Percentiles rank a stretch among this genome's conserved stretches.
Evolutionary conservation across 2,113 vertebrate genomes (phyloP).

Genomic region (Phylloscopus whistleri): DNA sequence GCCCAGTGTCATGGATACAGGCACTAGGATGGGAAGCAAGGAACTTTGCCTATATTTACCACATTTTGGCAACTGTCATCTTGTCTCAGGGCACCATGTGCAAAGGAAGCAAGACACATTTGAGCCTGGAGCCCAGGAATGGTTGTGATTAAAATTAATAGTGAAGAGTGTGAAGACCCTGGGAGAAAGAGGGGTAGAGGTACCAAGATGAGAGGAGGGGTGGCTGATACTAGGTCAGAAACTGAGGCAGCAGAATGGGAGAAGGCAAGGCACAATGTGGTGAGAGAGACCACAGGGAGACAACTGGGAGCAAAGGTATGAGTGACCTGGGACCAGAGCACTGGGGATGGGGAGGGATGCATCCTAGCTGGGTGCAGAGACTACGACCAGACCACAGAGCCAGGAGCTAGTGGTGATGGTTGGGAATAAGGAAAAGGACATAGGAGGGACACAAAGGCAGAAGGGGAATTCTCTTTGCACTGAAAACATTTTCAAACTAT

Average conservation of each 20-base stretch:
- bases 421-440: neutral
- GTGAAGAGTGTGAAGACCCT: neutral
- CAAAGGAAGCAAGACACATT: neutral
- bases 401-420: neutral
- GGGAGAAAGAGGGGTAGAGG: neutral
- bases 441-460: neutral
- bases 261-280: neutral
- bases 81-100: neutral
- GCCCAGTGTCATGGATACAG: neutral
- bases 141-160: neutral
- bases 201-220: neutral
- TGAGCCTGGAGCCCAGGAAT: neutral
- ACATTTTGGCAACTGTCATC: neutral
- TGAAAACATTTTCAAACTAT: neutral
- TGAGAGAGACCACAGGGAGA: neutral
- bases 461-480: neutral
- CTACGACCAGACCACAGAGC: neutral
- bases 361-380: neutral
- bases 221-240: neutral
- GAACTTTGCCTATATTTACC: neutral
- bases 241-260: neutral
- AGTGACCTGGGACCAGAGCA: neutral
- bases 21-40: neutral
- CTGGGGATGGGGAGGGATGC: neutral
- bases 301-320: neutral